These are phyloP conservation scores for Oreochromis mossambicus DNA, from an alignment of 2,797 vertebrate species.

Conservation along the genomic window DNA sequence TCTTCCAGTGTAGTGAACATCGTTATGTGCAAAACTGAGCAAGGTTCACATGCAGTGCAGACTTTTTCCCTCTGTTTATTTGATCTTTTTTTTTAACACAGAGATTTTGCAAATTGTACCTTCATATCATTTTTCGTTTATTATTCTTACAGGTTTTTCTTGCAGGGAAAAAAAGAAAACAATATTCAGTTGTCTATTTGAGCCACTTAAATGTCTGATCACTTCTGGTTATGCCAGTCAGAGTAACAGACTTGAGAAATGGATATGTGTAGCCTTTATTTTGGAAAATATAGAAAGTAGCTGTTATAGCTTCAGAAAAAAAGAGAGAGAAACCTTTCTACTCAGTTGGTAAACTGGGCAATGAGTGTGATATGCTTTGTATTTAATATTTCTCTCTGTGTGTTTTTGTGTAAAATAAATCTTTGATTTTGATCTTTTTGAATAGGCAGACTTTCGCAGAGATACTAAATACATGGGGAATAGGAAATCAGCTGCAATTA, in stretches of 20 bases:
- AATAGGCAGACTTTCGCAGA: background rate
- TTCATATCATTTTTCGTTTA: conserved; percentile 17
- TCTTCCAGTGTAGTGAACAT: conserved; percentile 60
- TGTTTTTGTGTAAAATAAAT: background rate
- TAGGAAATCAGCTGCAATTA: background rate
- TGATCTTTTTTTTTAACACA: conserved; percentile 1
- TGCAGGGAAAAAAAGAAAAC: background rate
- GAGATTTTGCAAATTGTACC: background rate
- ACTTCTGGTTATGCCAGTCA: background rate
- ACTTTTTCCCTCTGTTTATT: conserved; percentile 10
- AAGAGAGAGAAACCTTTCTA: background rate
- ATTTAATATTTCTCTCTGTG: background rate
- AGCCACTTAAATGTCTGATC: background rate
- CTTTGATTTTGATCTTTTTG: background rate
- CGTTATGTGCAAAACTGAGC: conserved; percentile 14
- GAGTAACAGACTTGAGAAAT: background rate
- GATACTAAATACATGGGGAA: background rate
- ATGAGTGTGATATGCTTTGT: background rate
- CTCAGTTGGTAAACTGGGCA: background rate
- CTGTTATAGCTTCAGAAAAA: background rate
- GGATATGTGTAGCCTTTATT: background rate
- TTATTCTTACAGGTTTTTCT: background rate
- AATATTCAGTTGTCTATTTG: background rate
- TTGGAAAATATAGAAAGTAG: background rate
- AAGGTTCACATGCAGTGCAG: background rate